Evolutionary conservation across 2,797 vertebrate species (phyloP), one percentile per base, ranked within the genome.

Genomic region (Nyctalus aviator): DNA sequence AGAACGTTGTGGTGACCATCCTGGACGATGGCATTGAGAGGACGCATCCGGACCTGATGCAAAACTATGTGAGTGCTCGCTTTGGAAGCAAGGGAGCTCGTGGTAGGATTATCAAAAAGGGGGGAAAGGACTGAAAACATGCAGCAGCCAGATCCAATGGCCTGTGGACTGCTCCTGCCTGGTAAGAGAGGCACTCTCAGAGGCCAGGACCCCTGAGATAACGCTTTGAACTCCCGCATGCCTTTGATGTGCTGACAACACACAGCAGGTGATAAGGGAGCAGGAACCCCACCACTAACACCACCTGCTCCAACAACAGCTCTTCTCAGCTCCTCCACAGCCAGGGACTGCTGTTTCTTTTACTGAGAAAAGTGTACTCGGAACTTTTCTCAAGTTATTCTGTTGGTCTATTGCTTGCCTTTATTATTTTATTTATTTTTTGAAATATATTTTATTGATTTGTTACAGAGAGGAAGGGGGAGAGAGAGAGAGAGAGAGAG

Each of bases 1-100:
- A 99, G 98, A 99, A 99, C 62, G 98, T 99, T 77, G 99, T 99
- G 95, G 99, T 99, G 97, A 99, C 99, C 90, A 99, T 99, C 97
- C 98, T 99, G 96, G 99, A 99, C 84, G 99, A 99, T 15, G 99
- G 99, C 97, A 99, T 99, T 69, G 99, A 99, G 97, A 98, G 98
- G 97, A 99, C 99, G 94, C 99, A 99, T 95, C 99, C 99, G 4
- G 99, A 99, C 96, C 98, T 99, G 94, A 99, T 99, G 98, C 98
- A 99, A 96, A 99, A 99, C 98, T 99, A 99, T 85, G 99, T 99
- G 98, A 99, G 99, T 99, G 95, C 97, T 94, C 91, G 75, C 79
- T 95, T 55, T 32, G 41, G 96, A 89, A 96, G 73, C 90, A 87
- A 76, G 17, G 32, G 35, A 27, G 9, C 6, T 41, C 10, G 0